Percentiles rank a stretch among this genome's conserved stretches.
phyloP scores from a whole-genome alignment of 1,140 invertebrate genomes.

The Cydia fagiglandana region DNA sequence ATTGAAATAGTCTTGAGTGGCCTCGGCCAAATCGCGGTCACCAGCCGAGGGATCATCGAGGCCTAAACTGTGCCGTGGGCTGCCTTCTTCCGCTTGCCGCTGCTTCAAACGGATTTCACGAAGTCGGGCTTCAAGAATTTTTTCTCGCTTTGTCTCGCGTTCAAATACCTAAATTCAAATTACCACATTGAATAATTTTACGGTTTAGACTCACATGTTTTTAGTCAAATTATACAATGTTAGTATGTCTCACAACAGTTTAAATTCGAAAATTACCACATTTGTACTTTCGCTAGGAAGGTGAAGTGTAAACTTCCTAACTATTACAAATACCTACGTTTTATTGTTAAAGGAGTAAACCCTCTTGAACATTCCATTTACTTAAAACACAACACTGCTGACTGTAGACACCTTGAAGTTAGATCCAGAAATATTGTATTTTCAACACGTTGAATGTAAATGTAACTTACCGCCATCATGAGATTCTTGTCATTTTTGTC shows the following conservation, averaged over 20 bases:
- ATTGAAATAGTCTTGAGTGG: slow-evolving; percentile 57
- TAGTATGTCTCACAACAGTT: no score
- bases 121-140: slow-evolving; percentile 94
- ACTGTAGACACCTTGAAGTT: no score
- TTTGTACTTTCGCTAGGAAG: background rate
- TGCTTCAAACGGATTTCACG: slow-evolving; percentile 87
- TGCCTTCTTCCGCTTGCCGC: slow-evolving; percentile 57
- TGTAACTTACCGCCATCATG: slow-evolving; percentile 86
- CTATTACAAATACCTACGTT: no score
- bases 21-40: slow-evolving; percentile 63
- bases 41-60: slow-evolving; percentile 49
- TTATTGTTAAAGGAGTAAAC: no score
- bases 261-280: slow-evolving; percentile 19
- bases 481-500: slow-evolving; percentile 92
- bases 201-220: no score
- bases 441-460: background rate
- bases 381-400: no score
- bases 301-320: no score
- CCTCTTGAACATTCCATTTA: no score
- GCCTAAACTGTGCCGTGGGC: slow-evolving; percentile 40
- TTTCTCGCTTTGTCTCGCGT: slow-evolving; percentile 92
- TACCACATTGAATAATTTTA: no score
- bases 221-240: no score
- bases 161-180: slow-evolving; percentile 87
- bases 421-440: no score